These are phyloP conservation scores for Trypoxylon attenuatum DNA, from an alignment of 2,888 invertebrate genomes.

Conservation along the genomic window DNA sequence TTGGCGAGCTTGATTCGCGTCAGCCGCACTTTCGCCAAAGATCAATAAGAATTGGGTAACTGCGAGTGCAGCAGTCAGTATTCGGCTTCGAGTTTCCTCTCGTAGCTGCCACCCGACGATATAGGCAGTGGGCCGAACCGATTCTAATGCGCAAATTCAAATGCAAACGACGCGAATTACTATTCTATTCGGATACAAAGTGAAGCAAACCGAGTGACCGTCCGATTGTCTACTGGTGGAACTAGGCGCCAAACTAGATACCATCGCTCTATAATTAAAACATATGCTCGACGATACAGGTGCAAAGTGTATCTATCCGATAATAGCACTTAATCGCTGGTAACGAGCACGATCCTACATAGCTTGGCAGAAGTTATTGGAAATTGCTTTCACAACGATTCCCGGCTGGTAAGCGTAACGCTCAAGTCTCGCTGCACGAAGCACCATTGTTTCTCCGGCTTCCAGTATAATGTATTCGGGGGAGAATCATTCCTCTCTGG, in stretches of 20 bases:
- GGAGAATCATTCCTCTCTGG: background rate
- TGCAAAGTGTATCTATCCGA: background rate
- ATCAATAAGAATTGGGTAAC: background rate
- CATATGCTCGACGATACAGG: background rate
- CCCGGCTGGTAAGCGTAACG: background rate
- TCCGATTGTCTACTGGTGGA: slow-evolving; percentile 31
- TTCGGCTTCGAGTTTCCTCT: background rate
- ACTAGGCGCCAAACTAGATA: slow-evolving; percentile 24
- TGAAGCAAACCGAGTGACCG: slow-evolving; percentile 18
- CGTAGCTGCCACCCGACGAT: background rate
- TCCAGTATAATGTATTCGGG: background rate
- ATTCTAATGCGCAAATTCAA: slow-evolving; percentile 37
- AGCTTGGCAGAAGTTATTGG: background rate
- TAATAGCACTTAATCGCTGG: background rate
- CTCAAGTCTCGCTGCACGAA: background rate
- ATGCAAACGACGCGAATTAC: slow-evolving; percentile 38
- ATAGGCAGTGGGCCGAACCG: background rate
- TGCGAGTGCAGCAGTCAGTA: background rate
- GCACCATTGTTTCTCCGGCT: background rate
- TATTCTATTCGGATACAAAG: slow-evolving; percentile 22
- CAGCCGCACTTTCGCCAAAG: background rate
- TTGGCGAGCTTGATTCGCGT: background rate
- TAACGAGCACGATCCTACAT: background rate
- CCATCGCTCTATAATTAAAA: slow-evolving; percentile 35
- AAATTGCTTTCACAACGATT: background rate